These are phyloP conservation scores for Bombyx huttoni DNA, from an alignment of 2,888 invertebrate species.

Conservation along the genomic window DNA sequence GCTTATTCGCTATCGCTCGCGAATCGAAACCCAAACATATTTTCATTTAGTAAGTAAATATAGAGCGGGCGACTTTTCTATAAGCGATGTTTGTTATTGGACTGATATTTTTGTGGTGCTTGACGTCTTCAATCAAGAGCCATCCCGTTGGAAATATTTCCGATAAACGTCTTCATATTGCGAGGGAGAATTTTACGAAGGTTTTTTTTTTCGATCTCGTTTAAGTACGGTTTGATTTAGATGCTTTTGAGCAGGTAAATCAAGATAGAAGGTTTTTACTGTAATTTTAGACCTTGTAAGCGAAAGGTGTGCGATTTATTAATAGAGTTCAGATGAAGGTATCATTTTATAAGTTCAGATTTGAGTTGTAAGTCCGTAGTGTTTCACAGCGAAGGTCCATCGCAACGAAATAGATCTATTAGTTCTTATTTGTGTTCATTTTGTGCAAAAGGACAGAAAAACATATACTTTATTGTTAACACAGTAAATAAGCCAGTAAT, in stretches of 20 bases:
- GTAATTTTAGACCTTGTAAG: too few species aligned
- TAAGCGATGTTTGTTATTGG: slow-evolving; percentile 41
- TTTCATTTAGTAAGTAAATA: slow-evolving; percentile 53
- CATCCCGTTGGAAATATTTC: not conserved
- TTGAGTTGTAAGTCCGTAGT: too few species aligned
- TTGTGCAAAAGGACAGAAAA: too few species aligned
- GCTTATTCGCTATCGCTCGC: not conserved
- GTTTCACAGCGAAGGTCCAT: too few species aligned
- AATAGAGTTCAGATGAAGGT: too few species aligned
- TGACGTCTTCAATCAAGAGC: slow-evolving; percentile 1
- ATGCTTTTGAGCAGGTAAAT: not conserved
- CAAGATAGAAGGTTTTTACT: too few species aligned
- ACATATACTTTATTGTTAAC: too few species aligned
- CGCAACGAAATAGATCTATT: too few species aligned
- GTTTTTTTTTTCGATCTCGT: not conserved
- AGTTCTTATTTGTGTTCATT: too few species aligned
- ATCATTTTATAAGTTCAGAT: too few species aligned
- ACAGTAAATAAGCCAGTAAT: too few species aligned
- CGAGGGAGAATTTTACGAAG: not conserved
- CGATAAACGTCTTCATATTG: not conserved
- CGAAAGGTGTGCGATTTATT: too few species aligned
- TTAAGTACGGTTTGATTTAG: not conserved
- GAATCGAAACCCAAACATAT: slow-evolving; percentile 12
- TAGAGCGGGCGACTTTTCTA: slow-evolving; percentile 38
- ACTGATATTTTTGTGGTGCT: slow-evolving; percentile 26